A percentile compares a stretch with the other conserved stretches of the same genome.
Evolutionary conservation across 2,113 vertebrate genomes (phyloP).

Genomic region (Cyphomyrus discorhynchus): DNA sequence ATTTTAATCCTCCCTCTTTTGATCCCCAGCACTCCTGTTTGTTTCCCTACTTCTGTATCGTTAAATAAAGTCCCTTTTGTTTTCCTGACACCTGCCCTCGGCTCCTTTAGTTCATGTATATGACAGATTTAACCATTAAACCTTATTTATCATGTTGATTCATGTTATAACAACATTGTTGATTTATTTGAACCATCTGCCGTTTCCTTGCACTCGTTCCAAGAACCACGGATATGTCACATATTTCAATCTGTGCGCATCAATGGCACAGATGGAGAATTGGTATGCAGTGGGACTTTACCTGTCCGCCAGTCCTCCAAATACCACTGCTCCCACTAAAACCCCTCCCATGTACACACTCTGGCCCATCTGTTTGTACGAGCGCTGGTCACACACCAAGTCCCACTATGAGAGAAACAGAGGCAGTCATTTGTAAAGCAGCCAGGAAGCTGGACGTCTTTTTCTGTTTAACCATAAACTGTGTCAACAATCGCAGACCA

Average conservation of each 20-base stretch:
- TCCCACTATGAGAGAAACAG: constrained; percentile 52
- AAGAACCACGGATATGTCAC: neutral
- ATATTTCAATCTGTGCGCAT: neutral
- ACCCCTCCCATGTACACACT: constrained; percentile 67
- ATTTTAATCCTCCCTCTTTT: neutral
- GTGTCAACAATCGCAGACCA: neutral
- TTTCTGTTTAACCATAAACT: neutral
- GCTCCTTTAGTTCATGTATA: neutral
- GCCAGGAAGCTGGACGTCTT: neutral
- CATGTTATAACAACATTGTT: neutral
- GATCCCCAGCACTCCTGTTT: too few species aligned
- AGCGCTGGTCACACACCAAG: constrained; percentile 61
- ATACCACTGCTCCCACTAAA: constrained; percentile 53
- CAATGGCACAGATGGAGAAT: neutral
- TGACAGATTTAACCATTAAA: neutral
- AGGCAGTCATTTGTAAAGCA: neutral
- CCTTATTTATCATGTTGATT: neutral
- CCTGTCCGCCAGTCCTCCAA: constrained; percentile 65
- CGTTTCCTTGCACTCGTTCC: neutral
- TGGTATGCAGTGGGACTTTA: constrained; percentile 24
- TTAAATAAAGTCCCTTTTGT: neutral
- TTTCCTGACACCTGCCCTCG: neutral
- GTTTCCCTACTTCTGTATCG: neutral
- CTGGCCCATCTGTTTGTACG: constrained; percentile 64
- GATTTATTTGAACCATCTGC: neutral